Evolutionary conservation across 2,888 invertebrate genomes (phyloP).

Genomic region (Lamproptera curius): DNA sequence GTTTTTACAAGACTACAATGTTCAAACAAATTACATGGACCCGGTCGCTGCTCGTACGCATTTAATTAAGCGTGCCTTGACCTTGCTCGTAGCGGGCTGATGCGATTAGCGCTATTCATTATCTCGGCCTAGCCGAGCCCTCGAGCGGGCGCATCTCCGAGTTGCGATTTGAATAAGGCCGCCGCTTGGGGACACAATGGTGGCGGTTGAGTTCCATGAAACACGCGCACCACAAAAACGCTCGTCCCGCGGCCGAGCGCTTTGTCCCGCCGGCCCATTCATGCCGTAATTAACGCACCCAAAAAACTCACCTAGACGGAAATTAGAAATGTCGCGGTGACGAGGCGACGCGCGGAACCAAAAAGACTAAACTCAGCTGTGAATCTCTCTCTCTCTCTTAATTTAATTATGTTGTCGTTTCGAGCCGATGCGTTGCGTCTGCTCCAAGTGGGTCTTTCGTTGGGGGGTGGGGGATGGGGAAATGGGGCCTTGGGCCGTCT

Average conservation of each 20-base stretch:
- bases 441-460: slow-evolving; percentile 13
- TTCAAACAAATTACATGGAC: not conserved
- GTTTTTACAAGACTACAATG: not conserved
- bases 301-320: slow-evolving; percentile 64
- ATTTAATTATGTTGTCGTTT: slow-evolving; percentile 65
- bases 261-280: slow-evolving; percentile 51
- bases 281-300: slow-evolving; percentile 66
- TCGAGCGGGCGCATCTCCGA: slow-evolving; percentile 1
- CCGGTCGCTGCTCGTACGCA: not conserved
- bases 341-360: slow-evolving; percentile 45
- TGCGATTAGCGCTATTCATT: not conserved
- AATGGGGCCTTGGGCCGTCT: slow-evolving; percentile 4
- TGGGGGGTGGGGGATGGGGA: slow-evolving; percentile 7
- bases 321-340: slow-evolving; percentile 61
- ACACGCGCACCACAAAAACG: slow-evolving; percentile 55
- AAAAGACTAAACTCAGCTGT: slow-evolving; percentile 49
- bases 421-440: slow-evolving; percentile 41
- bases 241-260: slow-evolving; percentile 31
- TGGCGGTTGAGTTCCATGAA: slow-evolving; percentile 43
- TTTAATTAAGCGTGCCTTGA: slow-evolving; percentile 14
- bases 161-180: slow-evolving; percentile 44
- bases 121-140: not conserved
- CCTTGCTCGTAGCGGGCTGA: not conserved
- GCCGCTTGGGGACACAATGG: slow-evolving; percentile 23
- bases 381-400: slow-evolving; percentile 58